phyloP scores from a whole-genome alignment of 2,888 invertebrate species.

The Calameuta pallipes region DNA sequence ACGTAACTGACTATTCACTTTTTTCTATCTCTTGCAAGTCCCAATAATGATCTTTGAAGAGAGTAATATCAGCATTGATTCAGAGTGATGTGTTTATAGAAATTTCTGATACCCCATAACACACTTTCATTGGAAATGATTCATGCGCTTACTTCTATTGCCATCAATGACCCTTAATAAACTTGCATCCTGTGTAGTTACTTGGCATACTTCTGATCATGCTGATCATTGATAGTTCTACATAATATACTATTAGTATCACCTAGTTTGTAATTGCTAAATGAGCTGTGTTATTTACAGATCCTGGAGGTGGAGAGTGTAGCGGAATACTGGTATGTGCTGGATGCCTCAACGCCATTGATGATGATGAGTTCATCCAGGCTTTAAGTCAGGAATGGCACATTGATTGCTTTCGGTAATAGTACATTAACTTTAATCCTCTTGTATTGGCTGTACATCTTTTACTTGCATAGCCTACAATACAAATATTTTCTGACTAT shows the following conservation, averaged over 20 bases:
- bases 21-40: neutral
- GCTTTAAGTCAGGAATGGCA: slow-evolving; percentile 90
- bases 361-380: slow-evolving; percentile 82
- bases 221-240: neutral
- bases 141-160: neutral
- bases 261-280: neutral
- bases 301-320: slow-evolving; percentile 52
- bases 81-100: neutral
- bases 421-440: slow-evolving; percentile 10
- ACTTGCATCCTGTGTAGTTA: slow-evolving; percentile 2
- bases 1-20: slow-evolving; percentile 15
- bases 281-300: slow-evolving; percentile 32
- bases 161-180: slow-evolving; percentile 6
- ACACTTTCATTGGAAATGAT: neutral
- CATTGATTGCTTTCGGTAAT: slow-evolving; percentile 86
- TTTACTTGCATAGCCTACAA: neutral
- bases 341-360: slow-evolving; percentile 80
- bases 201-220: neutral
- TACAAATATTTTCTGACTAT: neutral
- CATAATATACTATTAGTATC: neutral
- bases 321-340: slow-evolving; percentile 70
- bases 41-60: neutral
- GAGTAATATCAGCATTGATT: neutral
- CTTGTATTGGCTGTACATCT: neutral
- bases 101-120: neutral